Base-by-base conservation (phyloP, 53 echinoderm and acorn worm genomes). In the Stichopus horrens region DNA sequence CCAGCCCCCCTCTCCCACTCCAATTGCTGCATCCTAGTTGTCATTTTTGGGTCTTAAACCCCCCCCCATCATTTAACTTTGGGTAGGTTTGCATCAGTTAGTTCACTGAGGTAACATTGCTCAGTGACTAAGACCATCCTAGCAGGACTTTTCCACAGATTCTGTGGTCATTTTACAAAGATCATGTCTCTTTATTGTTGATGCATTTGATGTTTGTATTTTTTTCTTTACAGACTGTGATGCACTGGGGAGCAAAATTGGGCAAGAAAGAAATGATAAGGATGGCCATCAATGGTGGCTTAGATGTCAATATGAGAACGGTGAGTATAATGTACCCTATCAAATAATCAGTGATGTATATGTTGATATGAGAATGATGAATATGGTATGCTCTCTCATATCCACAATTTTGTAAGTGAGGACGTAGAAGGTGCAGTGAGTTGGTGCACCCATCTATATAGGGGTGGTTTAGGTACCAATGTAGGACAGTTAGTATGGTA, bases 171-270 rank as follows among this genome's bases (percentile, higher is more conserved):
- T 67, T 14, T 67, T 67, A n/a, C n/a, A 67, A 67, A 11, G n/a
- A 67, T 67, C 68, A 67, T 67, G 68, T 67, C 11, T n/a, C 8
- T 13, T 51, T 71, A 18, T 71, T 20, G 19, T 76, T 76, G 77
- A 53, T 75, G 22, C 4, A 7, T 4, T 9, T 51, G 19, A 21
- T 16, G 10, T 82, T 75, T 6, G 88, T 76, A 20, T 92, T 76
- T 90, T 78, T 86, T 78, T 52, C 55, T 67, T 67, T 87, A 8
- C 88, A 99, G 99, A 95, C 93, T 63, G 94, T 94, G 21, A 83
- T 99, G 86, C 99, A 99, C 83, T 99, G 99, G 99, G 99, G 94
- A 83, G 99, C 99, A 37, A 99, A 99, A 86, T 94, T 93, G 89
- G 99, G 99, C 8, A 94, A 94, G 90, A 99, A 99, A 81, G 99